Conservation (phyloP, 2,797 vertebrate genomes). For the Rhabdomys pumilio region DNA sequence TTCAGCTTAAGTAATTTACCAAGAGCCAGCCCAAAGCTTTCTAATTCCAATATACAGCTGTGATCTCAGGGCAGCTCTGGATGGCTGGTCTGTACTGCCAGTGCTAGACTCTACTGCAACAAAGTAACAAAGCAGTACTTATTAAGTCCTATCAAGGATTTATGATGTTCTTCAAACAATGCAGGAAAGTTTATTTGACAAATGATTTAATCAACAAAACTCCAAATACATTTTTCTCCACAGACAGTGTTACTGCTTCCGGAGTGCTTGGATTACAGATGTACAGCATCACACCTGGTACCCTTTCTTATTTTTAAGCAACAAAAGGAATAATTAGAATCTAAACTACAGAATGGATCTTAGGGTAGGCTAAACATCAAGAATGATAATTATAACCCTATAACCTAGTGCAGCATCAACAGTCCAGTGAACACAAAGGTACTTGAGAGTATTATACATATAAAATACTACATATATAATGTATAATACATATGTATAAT, state of each 20-base stretch:
- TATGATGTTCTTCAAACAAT: constrained; percentile 24
- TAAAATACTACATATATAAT: not conserved
- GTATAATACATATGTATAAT: not conserved
- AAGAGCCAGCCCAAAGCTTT: not conserved
- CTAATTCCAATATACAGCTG: not conserved
- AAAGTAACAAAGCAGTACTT: not conserved
- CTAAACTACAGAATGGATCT: constrained; percentile 25
- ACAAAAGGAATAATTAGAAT: not conserved
- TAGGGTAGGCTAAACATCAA: constrained; percentile 18
- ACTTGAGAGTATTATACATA: not conserved
- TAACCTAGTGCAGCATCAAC: not conserved
- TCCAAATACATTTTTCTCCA: not conserved
- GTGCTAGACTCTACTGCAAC: not conserved
- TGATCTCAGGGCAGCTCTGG: not conserved
- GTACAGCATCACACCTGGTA: not conserved
- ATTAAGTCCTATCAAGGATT: not conserved
- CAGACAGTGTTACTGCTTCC: not conserved
- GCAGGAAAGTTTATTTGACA: not conserved
- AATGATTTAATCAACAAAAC: not conserved
- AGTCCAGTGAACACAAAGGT: not conserved
- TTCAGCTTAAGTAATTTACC: not conserved
- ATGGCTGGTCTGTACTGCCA: too few species aligned
- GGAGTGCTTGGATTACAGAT: not conserved
- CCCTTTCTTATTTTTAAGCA: not conserved
- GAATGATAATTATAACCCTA: not conserved